Evolutionary conservation across 2,113 vertebrate species (phyloP), one percentile per base, ranked within the genome.

Genomic region (Tretioscincus oriximinensis): DNA sequence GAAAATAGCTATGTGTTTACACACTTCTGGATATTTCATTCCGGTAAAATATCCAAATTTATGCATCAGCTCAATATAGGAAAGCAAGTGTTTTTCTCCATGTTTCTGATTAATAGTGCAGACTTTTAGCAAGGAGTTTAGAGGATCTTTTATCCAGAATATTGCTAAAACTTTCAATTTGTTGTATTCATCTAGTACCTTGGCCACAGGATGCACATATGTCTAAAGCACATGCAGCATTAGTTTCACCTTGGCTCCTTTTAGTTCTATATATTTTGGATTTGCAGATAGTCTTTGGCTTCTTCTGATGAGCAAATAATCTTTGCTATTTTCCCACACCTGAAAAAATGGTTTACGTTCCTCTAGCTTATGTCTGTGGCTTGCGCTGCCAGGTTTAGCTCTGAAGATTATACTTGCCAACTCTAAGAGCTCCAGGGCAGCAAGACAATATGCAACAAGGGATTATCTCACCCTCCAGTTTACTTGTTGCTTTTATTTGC

Each of bases 291-390:
- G 49, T 58, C 10, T 68, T 76, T 68, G 31, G 7, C 21, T 76
- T 76, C 26, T 81, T 61, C 20, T 58, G 31, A 68, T 16, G 12
- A 51, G 29, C 29, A 21, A 1, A n/a, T 26, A 60, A 75, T 11
- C 28, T 28, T 60, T 26, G 63, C 31, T 67, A 5, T 47, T 68
- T 67, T 58, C 29, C 49, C 31, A 81, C 31, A 81, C 64, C 71
- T 74, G 65, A 51, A 76, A 76, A 73, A 69, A 54, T 47, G 18
- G 54, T n/a, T 61, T 76, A 26, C 68, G 21, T 54, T 81, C 31
- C 51, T 28, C 51, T 24, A 47, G 51, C 72, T 60, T 76, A n/a
- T 69, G 64, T 68, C 60, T 64, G 61, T 41, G 31, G 49, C 66
- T 60, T 60, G 51, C 16, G 20, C 20, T 76, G 65, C 35, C 12